A percentile compares a stretch with the other conserved stretches of the same genome.
These are phyloP conservation scores for Solen grandis DNA, from an alignment of 1,140 invertebrate genomes.

Conservation along the genomic window DNA sequence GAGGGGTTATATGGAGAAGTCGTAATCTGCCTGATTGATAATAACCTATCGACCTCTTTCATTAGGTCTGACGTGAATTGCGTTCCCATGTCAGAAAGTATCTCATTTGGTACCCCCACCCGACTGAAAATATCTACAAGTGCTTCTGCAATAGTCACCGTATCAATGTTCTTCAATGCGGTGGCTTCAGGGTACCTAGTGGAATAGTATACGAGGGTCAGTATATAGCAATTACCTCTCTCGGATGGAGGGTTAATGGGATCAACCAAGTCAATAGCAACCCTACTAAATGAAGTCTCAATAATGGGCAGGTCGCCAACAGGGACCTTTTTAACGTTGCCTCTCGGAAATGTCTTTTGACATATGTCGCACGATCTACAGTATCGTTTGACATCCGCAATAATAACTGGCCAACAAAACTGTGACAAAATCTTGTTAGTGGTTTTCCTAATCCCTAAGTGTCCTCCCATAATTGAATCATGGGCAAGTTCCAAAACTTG, in stretches of 20 bases:
- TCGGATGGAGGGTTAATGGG: slow-evolving; percentile 37
- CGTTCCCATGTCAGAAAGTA: slow-evolving; percentile 80
- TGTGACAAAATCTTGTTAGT: neutral
- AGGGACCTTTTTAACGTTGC: slow-evolving; percentile 60
- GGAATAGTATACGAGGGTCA: slow-evolving; percentile 56
- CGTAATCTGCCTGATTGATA: slow-evolving; percentile 58
- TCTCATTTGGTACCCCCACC: slow-evolving; percentile 77
- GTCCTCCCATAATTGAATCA: slow-evolving; percentile 5
- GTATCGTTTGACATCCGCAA: slow-evolving; percentile 36
- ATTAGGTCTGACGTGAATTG: slow-evolving; percentile 77
- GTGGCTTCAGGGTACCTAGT: slow-evolving; percentile 61
- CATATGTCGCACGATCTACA: slow-evolving; percentile 57
- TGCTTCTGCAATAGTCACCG: slow-evolving; percentile 56
- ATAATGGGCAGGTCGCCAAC: slow-evolving; percentile 62
- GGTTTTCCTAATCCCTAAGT: neutral
- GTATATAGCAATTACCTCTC: slow-evolving; percentile 51
- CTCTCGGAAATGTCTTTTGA: slow-evolving; percentile 51
- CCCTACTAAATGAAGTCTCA: slow-evolving; percentile 49
- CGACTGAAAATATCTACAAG: slow-evolving; percentile 78
- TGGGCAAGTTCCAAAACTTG: neutral
- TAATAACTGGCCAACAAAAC: slow-evolving; percentile 54
- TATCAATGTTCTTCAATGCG: slow-evolving; percentile 43
- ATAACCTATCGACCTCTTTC: slow-evolving; percentile 53
- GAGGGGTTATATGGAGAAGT: slow-evolving; percentile 69
- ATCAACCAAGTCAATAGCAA: slow-evolving; percentile 59